phyloP scores from a whole-genome alignment of 2,888 invertebrate species.

The Noctua comes region DNA sequence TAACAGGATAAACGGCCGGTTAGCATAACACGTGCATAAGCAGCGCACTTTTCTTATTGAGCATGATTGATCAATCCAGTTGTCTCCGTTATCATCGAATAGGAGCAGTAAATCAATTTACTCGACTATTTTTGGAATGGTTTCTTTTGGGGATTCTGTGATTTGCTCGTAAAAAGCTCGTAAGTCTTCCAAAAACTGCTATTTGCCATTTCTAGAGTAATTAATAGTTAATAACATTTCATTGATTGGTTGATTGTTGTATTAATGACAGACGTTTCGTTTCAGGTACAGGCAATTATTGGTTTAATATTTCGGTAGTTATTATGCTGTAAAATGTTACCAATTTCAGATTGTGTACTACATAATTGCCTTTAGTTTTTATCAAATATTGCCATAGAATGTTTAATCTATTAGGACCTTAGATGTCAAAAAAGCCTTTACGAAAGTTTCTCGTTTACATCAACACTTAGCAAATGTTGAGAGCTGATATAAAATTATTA shows the following conservation, averaged over 20 bases:
- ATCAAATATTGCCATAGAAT: too few species aligned
- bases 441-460: too few species aligned
- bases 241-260: background rate
- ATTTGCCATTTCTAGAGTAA: background rate
- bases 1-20: constrained; percentile 62
- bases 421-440: too few species aligned
- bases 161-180: background rate
- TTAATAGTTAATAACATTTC: background rate
- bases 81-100: constrained; percentile 38
- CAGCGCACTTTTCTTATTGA: constrained; percentile 57
- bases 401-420: too few species aligned
- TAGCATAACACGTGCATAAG: constrained; percentile 53
- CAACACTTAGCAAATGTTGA: too few species aligned
- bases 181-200: background rate
- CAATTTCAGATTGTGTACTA: background rate
- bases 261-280: background rate
- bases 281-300: background rate
- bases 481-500: background rate
- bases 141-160: background rate
- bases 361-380: too few species aligned
- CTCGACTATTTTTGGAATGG: background rate
- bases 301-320: background rate
- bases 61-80: constrained; percentile 57
- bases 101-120: constrained; percentile 40
- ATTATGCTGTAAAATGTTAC: background rate